These are phyloP conservation scores for Heliconius charithonia DNA, from an alignment of 2,888 invertebrate genomes.

Conservation along the genomic window DNA sequence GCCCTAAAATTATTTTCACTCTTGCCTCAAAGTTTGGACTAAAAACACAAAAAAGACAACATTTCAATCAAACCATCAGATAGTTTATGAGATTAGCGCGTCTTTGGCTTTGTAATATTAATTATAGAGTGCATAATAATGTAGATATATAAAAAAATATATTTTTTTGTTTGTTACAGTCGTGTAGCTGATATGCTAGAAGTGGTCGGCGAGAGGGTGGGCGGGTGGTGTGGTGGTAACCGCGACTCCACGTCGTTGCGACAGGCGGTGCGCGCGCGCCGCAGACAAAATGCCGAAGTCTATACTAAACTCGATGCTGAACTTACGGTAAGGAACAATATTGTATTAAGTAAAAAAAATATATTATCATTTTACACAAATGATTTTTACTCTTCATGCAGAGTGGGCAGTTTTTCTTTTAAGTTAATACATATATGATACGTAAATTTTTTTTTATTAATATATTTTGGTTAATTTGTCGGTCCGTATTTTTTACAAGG, in stretches of 20 bases:
- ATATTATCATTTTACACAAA: too few species aligned
- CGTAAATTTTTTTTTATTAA: background rate
- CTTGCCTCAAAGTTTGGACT: too few species aligned
- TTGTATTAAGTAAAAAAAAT: background rate
- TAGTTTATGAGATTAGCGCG: background rate
- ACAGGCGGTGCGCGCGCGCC: constrained; percentile 69
- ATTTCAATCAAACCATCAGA: too few species aligned
- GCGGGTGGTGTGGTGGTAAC: constrained; percentile 70
- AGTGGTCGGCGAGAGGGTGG: constrained; percentile 81
- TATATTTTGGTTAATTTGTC: too few species aligned
- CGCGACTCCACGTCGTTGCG: constrained; percentile 70
- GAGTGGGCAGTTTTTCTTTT: background rate
- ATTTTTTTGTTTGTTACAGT: constrained; percentile 55
- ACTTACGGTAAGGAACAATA: constrained; percentile 59
- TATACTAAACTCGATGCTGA: constrained; percentile 70
- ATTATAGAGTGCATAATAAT: background rate
- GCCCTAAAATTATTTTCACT: too few species aligned
- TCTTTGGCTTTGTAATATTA: background rate
- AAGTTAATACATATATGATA: background rate
- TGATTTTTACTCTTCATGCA: background rate
- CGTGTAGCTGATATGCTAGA: constrained; percentile 84
- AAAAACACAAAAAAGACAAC: too few species aligned
- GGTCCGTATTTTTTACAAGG: too few species aligned
- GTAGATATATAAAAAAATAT: background rate
- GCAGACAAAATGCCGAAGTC: constrained; percentile 61